Percentiles rank a stretch among this genome's conserved stretches.
Conservation (phyloP, 2,113 vertebrate genomes). For the Irena cyanogastra region DNA sequence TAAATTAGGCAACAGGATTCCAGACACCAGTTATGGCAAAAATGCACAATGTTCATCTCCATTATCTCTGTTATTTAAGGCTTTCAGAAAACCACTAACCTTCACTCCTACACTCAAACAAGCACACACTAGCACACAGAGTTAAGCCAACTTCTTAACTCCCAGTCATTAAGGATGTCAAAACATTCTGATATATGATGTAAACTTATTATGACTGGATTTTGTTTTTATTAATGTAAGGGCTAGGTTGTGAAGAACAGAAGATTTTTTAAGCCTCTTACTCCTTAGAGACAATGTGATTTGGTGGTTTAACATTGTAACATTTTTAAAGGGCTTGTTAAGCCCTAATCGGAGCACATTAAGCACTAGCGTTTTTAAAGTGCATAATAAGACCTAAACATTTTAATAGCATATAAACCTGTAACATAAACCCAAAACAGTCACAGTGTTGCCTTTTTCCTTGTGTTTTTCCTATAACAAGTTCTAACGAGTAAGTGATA, state of each 20-base stretch:
- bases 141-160: conserved; percentile 66
- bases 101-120: conserved; percentile 68
- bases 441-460: conserved; percentile 24
- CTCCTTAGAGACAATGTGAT: conserved; percentile 34
- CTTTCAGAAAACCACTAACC: conserved; percentile 65
- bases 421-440: conserved; percentile 39
- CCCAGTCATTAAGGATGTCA: conserved; percentile 69
- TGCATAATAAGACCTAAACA: conserved; percentile 34
- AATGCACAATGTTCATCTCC: conserved; percentile 40
- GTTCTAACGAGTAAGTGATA: background rate
- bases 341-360: conserved; percentile 39
- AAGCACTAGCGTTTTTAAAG: conserved; percentile 29
- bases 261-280: conserved; percentile 42
- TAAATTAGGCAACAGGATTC: conserved; percentile 51
- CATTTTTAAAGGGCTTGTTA: conserved; percentile 45
- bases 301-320: conserved; percentile 48
- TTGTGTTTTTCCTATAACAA: conserved; percentile 18
- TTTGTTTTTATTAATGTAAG: conserved; percentile 59
- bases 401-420: conserved; percentile 47
- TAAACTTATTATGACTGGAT: conserved; percentile 66
- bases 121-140: conserved; percentile 65
- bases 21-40: conserved; percentile 40
- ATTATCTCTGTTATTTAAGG: conserved; percentile 63
- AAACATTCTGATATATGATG: conserved; percentile 67
- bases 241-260: conserved; percentile 48